Percentiles rank a stretch among this genome's conserved stretches.
Conservation (phyloP, 2,113 vertebrate genomes). For the Amazona vittata region DNA sequence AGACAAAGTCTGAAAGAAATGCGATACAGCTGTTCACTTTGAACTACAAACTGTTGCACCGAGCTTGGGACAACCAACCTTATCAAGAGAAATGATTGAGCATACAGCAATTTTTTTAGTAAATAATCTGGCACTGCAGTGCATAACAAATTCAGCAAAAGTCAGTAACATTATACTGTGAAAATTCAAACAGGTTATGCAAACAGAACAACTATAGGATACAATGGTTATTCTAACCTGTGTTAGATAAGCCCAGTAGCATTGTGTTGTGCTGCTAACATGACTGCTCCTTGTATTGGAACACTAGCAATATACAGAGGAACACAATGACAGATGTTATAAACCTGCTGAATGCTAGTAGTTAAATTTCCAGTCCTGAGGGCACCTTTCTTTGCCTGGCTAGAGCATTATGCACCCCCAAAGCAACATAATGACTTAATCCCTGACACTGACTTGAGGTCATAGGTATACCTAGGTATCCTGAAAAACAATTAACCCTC, state of each 20-base stretch:
- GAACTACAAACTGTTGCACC: not conserved
- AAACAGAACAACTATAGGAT: not conserved
- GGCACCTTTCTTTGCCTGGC: not conserved
- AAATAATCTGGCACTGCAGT: not conserved
- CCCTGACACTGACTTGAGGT: not conserved
- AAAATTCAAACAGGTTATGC: not conserved
- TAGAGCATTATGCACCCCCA: not conserved
- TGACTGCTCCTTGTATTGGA: not conserved
- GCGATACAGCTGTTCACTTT: not conserved
- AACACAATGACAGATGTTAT: not conserved
- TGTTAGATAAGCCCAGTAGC: not conserved
- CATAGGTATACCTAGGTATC: not conserved
- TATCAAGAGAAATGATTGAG: not conserved
- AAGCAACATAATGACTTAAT: not conserved
- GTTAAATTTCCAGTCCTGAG: not conserved
- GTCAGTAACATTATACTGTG: not conserved
- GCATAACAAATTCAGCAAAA: not conserved
- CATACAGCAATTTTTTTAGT: not conserved
- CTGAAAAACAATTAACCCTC: not conserved
- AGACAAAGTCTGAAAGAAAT: not conserved
- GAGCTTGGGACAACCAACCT: not conserved
- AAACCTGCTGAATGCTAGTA: not conserved
- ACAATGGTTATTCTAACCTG: not conserved
- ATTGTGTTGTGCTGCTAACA: rapidly evolving
- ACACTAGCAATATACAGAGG: not conserved